Evolutionary conservation across 2,888 invertebrate species (phyloP).

Genomic region (Agrotis clavis): DNA sequence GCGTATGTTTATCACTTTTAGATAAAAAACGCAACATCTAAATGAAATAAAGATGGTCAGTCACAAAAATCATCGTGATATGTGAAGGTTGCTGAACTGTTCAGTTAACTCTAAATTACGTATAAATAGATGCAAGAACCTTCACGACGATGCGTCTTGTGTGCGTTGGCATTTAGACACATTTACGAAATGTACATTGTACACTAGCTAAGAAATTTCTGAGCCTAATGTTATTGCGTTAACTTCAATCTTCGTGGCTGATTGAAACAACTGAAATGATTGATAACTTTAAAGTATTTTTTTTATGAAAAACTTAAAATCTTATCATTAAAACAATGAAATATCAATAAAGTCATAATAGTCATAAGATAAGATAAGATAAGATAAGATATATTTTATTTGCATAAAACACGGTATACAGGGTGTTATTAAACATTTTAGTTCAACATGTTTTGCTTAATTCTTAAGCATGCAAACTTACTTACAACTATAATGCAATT

Average conservation of each 20-base stretch:
- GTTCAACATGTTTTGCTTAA: too few species aligned
- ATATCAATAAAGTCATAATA: too few species aligned
- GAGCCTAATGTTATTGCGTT: constrained; percentile 70
- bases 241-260: constrained; percentile 33
- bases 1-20: too few species aligned
- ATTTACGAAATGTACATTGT: constrained; percentile 81
- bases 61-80: constrained; percentile 43
- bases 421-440: too few species aligned
- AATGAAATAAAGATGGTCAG: constrained; percentile 6
- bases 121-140: constrained; percentile 66
- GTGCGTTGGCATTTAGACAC: constrained; percentile 83
- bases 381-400: too few species aligned
- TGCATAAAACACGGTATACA: too few species aligned
- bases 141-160: constrained; percentile 70
- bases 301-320: too few species aligned
- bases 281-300: not conserved
- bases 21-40: too few species aligned
- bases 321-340: too few species aligned
- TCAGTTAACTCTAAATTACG: constrained; percentile 46
- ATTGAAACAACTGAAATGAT: not conserved
- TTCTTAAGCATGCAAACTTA: too few species aligned
- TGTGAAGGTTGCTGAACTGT: constrained; percentile 67
- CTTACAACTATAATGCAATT: too few species aligned
- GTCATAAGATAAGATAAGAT: too few species aligned
- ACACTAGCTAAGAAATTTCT: constrained; percentile 75